Base-by-base conservation (phyloP, 2,797 vertebrate species). In the Cynodonichthys magdalenae region DNA sequence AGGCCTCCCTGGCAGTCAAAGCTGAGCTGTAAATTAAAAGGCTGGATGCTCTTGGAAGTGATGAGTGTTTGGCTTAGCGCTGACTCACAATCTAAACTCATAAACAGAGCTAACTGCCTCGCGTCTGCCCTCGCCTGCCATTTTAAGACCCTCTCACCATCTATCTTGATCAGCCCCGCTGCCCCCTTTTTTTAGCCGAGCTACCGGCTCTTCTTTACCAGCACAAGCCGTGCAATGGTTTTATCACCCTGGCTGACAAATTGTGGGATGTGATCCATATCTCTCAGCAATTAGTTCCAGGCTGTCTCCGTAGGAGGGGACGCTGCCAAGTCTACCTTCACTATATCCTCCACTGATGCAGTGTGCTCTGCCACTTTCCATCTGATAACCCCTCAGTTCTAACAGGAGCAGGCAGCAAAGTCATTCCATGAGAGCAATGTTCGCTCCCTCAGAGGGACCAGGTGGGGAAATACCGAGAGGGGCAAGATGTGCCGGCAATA, bases 161-260 rank as follows among this genome's bases (percentile, higher is more conserved):
- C 90, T 83, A 85, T 94, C 93, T 93, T 93, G 82, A 91, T 92
- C 87, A 88, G 71, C 65, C 69, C 53, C 1, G 4, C 66, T 76
- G 79, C 61, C 83, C 73, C 52, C 42, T 31, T 79, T 82, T 77
- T 12, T 71, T 67, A 79, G 69, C 58, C 17, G 53, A 66, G 60
- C 67, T 71, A 84, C 86, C 76, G 41, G 74, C 64, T 49, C 75
- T 75, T 66, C 65, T 81, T 87, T 88, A 85, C 88, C 71, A 77
- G 69, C 59, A 28, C 19, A 3, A 67, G 67, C 76, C 69, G 58
- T 17, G 60, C 79, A 63, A 79, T 72, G 84, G 87, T 93, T 94
- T 92, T 94, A 93, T 92, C 90, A 89, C 90, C 90, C 86, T 73
- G 74, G 77, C 87, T 92, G 93, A 94, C 94, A 94, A 93, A 94